A percentile compares a stretch with the other conserved stretches of the same genome.
Conservation (phyloP, 2,113 vertebrate genomes). For the Aldabrachelys gigantea region DNA sequence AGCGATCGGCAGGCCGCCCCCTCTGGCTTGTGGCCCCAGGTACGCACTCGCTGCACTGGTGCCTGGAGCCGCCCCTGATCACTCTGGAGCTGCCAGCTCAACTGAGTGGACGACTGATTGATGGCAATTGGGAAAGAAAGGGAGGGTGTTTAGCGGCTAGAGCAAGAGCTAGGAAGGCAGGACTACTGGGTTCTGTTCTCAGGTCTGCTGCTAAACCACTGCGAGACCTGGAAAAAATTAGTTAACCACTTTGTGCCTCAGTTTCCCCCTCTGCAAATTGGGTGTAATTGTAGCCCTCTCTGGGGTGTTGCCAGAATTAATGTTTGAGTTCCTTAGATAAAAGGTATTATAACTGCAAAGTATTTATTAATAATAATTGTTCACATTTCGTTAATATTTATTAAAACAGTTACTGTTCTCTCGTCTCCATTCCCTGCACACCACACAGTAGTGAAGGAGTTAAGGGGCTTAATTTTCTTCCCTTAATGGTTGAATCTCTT, state of each 20-base stretch:
- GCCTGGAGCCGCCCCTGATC: no score
- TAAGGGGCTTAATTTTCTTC: not conserved
- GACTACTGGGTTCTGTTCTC: not conserved
- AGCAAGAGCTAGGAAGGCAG: not conserved
- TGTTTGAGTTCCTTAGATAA: not conserved
- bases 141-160: not conserved
- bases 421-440: conserved; percentile 25
- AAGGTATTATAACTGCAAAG: not conserved
- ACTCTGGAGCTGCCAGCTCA: not conserved
- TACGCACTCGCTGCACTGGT: no score
- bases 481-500: not conserved
- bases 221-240: not conserved
- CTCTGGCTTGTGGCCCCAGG: no score
- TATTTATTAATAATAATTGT: not conserved
- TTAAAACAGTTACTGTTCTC: conserved; percentile 13
- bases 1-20: no score
- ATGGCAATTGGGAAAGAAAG: not conserved
- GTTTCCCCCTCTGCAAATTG: not conserved
- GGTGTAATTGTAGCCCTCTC: not conserved
- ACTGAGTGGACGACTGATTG: not conserved
- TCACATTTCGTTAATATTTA: conserved; percentile 39
- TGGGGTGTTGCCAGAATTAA: not conserved
- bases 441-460: not conserved
- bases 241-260: not conserved
- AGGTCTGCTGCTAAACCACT: not conserved